These are phyloP conservation scores for Thamnaconus septentrionalis DNA, from an alignment of 2,113 vertebrate species.

Conservation along the genomic window DNA sequence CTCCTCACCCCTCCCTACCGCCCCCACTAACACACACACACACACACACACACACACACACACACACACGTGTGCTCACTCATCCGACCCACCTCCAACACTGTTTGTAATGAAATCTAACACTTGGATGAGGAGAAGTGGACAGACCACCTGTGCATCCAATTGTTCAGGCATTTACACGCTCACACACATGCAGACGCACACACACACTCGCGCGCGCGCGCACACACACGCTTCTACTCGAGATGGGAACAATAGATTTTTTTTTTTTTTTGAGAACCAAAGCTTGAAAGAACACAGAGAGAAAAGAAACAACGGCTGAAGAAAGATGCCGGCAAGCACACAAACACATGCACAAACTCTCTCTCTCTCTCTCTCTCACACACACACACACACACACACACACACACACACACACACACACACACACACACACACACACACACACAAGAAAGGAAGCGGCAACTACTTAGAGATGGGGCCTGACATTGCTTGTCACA, in stretches of 20 bases:
- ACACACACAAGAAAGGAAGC: slow-evolving; percentile 46
- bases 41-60: slow-evolving; percentile 13
- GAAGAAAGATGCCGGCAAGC: slow-evolving; percentile 38
- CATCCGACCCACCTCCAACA: slow-evolving; percentile 65
- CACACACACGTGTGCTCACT: slow-evolving; percentile 35
- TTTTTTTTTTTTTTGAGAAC: slow-evolving; percentile 17
- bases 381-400: not conserved
- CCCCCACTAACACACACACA: too few relatives aligned
- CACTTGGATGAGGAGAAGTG: slow-evolving; percentile 71
- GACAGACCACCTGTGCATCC: slow-evolving; percentile 72
- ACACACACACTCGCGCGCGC: slow-evolving; percentile 14
- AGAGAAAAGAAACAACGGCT: slow-evolving; percentile 37
- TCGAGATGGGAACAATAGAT: slow-evolving; percentile 30
- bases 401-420: slow-evolving; percentile 17
- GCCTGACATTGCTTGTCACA: slow-evolving; percentile 71
- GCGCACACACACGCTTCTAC: slow-evolving; percentile 7
- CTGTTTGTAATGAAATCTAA: slow-evolving; percentile 74
- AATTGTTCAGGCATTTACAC: slow-evolving; percentile 54
- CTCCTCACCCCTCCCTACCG: not conserved
- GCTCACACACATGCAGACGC: too few relatives aligned
- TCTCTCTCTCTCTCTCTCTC: too few relatives aligned
- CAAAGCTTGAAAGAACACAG: slow-evolving; percentile 12
- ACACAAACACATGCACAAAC: slow-evolving; percentile 4
- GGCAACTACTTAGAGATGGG: slow-evolving; percentile 62
- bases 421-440: slow-evolving; percentile 1